Evolutionary conservation across 23 tunicate species (phyloP).

Genomic region (Halocynthia aurantium): DNA sequence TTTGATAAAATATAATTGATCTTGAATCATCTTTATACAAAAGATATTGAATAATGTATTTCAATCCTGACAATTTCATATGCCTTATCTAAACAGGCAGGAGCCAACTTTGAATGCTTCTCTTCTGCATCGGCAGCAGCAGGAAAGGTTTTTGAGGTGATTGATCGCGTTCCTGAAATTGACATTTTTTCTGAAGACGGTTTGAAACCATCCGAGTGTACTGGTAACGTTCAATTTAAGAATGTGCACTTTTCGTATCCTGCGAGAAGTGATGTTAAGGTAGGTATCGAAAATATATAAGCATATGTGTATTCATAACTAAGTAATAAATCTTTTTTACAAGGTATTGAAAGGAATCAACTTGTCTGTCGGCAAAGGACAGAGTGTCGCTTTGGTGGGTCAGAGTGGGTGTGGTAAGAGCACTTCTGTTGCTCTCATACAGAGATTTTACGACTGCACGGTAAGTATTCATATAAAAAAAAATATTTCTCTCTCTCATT

Average conservation of each 20-base stretch:
- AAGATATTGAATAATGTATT: no score
- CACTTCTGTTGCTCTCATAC: constrained; percentile 9
- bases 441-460: constrained; percentile 9
- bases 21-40: no score
- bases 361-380: constrained; percentile 9
- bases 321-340: no score
- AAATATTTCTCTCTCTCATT: no score
- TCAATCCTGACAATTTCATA: neutral
- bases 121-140: constrained; percentile 82
- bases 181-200: constrained; percentile 76
- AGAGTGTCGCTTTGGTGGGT: constrained; percentile 11
- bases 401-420: constrained; percentile 24
- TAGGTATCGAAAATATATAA: neutral
- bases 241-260: constrained; percentile 72
- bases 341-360: constrained; percentile 11
- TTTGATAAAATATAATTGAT: no score
- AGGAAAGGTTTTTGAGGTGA: constrained; percentile 56
- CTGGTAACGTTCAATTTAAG: constrained; percentile 45
- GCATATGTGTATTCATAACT: no score
- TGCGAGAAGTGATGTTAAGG: constrained; percentile 68
- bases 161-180: constrained; percentile 85
- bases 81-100: constrained; percentile 27
- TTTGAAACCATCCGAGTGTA: constrained; percentile 24
- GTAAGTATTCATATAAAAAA: neutral
- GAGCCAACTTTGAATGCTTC: constrained; percentile 58